A percentile compares a stretch with the other conserved stretches of the same genome.
Evolutionary conservation across 2,888 invertebrate species (phyloP).

Genomic region (Phania funesta): DNA sequence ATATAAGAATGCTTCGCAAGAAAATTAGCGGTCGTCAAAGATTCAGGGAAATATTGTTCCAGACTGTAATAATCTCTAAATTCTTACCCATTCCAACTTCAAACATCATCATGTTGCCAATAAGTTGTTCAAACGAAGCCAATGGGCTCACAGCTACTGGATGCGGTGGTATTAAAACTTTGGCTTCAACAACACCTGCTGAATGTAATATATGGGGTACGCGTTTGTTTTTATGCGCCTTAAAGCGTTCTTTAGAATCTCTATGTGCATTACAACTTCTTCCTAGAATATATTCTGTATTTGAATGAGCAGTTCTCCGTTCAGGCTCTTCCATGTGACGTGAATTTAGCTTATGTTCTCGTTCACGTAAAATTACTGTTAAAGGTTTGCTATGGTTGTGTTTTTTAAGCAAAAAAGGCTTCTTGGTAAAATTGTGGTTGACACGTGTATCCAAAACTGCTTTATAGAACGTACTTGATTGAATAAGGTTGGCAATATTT

Average conservation of each 20-base stretch:
- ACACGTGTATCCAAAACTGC: background rate
- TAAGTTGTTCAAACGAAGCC: constrained; percentile 60
- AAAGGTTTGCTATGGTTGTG: background rate
- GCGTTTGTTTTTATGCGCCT: background rate
- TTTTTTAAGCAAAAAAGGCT: too few species aligned
- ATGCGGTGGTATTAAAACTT: background rate
- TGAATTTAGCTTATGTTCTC: background rate
- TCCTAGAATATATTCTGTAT: too few species aligned
- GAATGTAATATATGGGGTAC: background rate
- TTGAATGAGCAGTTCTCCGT: background rate
- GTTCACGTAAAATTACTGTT: background rate
- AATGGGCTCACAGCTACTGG: background rate
- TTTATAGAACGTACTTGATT: background rate
- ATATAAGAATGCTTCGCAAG: too few species aligned
- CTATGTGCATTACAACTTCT: background rate
- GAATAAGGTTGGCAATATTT: background rate
- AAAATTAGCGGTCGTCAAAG: too few species aligned
- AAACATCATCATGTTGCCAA: constrained; percentile 66
- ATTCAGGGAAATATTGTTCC: background rate
- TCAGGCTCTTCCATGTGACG: too few species aligned
- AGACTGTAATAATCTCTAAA: background rate
- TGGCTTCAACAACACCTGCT: background rate
- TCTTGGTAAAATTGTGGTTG: background rate
- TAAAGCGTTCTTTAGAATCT: background rate
- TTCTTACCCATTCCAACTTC: constrained; percentile 65